A percentile compares a stretch with the other conserved stretches of the same genome.
Evolutionary conservation across 2,888 invertebrate species (phyloP).

Genomic region (Thymelicus acteon): DNA sequence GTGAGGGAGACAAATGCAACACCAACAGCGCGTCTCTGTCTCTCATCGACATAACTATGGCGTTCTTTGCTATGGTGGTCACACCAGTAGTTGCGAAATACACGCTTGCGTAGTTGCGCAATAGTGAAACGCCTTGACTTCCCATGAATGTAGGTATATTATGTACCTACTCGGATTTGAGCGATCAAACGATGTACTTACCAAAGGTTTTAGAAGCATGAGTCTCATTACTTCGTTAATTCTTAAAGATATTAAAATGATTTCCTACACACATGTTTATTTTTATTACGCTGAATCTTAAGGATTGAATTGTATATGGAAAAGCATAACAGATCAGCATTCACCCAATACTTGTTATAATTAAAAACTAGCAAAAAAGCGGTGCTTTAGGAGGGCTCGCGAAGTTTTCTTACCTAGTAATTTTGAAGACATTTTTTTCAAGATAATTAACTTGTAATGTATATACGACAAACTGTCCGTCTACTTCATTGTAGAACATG

Average conservation of each 20-base stretch:
- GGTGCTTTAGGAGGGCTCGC: too few relatives aligned
- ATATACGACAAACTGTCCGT: too few relatives aligned
- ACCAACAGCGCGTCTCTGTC: conserved; percentile 54
- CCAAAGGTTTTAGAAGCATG: conserved; percentile 14
- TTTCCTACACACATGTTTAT: conserved; percentile 11
- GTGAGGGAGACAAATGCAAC: conserved; percentile 67
- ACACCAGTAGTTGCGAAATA: conserved; percentile 63
- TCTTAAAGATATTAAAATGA: conserved; percentile 19
- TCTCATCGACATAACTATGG: conserved; percentile 53
- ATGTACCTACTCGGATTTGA: neutral
- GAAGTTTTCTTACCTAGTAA: too few relatives aligned
- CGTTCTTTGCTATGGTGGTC: conserved; percentile 57
- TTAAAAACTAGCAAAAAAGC: too few relatives aligned
- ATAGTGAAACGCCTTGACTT: conserved; percentile 28
- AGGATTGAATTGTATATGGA: too few relatives aligned
- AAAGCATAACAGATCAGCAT: too few relatives aligned
- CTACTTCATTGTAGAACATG: too few relatives aligned
- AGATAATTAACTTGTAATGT: too few relatives aligned
- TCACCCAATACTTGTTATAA: too few relatives aligned
- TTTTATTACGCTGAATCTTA: too few relatives aligned
- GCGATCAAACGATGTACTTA: neutral
- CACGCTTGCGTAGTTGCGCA: conserved; percentile 51
- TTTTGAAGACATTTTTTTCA: too few relatives aligned
- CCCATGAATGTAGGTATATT: neutral
- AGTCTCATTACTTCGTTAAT: conserved; percentile 26